Conservation (phyloP, 2,797 vertebrate genomes). For the Lepus oiostolus region DNA sequence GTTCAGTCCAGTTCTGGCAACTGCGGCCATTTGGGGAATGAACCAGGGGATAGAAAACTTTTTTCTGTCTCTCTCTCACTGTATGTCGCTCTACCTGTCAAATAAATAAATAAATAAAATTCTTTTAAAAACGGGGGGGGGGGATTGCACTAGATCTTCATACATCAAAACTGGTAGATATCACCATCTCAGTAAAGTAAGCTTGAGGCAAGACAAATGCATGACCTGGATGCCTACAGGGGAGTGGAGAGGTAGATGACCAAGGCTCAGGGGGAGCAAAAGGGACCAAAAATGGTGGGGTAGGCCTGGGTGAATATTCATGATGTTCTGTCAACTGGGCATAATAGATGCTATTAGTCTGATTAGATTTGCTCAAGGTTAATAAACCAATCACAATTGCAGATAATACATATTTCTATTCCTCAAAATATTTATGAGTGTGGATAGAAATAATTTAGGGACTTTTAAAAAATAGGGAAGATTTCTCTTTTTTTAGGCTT, state of each 20-base stretch:
- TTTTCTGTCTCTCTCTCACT: too few species aligned
- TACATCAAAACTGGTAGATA: background rate
- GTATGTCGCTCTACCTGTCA: too few species aligned
- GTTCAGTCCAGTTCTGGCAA: too few species aligned
- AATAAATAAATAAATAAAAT: too few species aligned
- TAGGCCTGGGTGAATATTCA: background rate
- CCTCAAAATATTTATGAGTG: background rate
- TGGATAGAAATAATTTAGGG: background rate
- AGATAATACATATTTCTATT: background rate
- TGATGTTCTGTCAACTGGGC: background rate
- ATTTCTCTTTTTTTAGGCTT: background rate
- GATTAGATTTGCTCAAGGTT: background rate
- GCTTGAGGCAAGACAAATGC: background rate
- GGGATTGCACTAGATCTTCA: background rate
- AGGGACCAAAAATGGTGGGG: background rate
- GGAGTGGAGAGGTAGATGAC: background rate
- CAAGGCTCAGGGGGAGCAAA: background rate
- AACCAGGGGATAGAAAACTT: too few species aligned
- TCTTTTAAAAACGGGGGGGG: background rate
- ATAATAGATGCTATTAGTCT: background rate
- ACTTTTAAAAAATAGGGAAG: background rate
- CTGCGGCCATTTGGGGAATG: too few species aligned
- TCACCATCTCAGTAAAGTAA: background rate
- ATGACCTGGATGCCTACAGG: background rate
- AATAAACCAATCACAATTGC: background rate